A percentile compares a stretch with the other conserved stretches of the same genome.
These are phyloP conservation scores for Eupsilia transversa DNA, from an alignment of 2,888 invertebrate species.

Conservation along the genomic window DNA sequence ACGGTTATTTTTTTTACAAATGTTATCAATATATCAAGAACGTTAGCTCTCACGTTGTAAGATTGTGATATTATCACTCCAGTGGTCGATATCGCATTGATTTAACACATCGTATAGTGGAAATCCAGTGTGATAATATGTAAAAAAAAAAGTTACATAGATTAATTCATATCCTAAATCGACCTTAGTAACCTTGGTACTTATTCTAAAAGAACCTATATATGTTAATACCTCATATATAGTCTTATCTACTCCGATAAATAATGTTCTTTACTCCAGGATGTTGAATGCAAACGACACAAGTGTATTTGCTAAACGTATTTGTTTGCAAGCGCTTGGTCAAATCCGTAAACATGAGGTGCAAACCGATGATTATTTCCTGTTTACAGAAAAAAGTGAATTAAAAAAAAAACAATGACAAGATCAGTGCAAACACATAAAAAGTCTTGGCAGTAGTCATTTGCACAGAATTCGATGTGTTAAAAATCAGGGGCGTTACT, in stretches of 20 bases:
- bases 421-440: conserved; percentile 35
- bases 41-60: conserved; percentile 26
- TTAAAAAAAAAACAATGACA: conserved; percentile 56
- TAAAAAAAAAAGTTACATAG: not conserved
- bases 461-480: conserved; percentile 55
- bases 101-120: not conserved
- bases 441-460: conserved; percentile 56
- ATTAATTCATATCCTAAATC: not conserved
- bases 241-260: conserved; percentile 51
- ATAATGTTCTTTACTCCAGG: conserved; percentile 52
- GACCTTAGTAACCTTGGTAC: conserved; percentile 10
- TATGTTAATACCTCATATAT: conserved; percentile 44
- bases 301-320: conserved; percentile 4
- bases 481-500: conserved; percentile 43
- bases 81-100: conserved; percentile 10
- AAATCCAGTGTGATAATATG: not conserved
- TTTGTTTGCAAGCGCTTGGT: conserved; percentile 11
- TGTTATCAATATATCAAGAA: conserved; percentile 20
- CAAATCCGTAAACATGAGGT: conserved; percentile 21
- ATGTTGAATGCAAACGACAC: conserved; percentile 25
- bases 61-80: conserved; percentile 22
- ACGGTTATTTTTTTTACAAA: not conserved
- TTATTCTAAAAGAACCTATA: conserved; percentile 32
- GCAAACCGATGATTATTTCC: conserved; percentile 44
- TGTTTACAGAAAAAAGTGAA: conserved; percentile 45